Conservation (phyloP, 2,113 vertebrate species). For the Erythrolamprus reginae region DNA sequence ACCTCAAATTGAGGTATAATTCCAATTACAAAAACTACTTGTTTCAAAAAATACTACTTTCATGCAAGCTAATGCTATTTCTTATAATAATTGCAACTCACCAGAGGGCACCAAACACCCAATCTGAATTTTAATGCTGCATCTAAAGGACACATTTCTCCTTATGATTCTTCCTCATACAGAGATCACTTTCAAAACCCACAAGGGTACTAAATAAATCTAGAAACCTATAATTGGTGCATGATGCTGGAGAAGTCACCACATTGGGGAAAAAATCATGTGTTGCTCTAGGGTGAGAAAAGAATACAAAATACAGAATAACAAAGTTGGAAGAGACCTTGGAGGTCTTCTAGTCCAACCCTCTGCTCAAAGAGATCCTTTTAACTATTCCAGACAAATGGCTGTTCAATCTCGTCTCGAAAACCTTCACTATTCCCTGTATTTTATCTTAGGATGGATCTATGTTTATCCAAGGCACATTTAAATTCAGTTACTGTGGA, state of each 20-base stretch:
- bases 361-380: too few species aligned
- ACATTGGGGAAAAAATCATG: neutral
- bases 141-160: neutral
- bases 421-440: too few species aligned
- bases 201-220: neutral
- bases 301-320: neutral
- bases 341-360: too few species aligned
- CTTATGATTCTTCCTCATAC: neutral
- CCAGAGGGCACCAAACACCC: constrained; percentile 36
- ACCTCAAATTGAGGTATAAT: constrained; percentile 81
- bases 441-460: too few species aligned
- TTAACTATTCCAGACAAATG: too few species aligned
- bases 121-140: neutral
- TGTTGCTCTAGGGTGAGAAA: neutral
- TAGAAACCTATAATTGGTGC: neutral
- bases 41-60: too few species aligned
- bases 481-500: too few species aligned
- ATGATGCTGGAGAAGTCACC: neutral
- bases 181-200: too few species aligned
- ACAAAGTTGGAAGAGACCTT: too few species aligned
- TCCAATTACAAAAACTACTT: constrained; percentile 85
- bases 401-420: too few species aligned
- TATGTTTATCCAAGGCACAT: too few species aligned
- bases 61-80: constrained; percentile 71
- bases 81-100: neutral